A percentile compares a stretch with the other conserved stretches of the same genome.
Conservation (phyloP, 2,888 invertebrate species). For the Aspidiotus rigidus region DNA sequence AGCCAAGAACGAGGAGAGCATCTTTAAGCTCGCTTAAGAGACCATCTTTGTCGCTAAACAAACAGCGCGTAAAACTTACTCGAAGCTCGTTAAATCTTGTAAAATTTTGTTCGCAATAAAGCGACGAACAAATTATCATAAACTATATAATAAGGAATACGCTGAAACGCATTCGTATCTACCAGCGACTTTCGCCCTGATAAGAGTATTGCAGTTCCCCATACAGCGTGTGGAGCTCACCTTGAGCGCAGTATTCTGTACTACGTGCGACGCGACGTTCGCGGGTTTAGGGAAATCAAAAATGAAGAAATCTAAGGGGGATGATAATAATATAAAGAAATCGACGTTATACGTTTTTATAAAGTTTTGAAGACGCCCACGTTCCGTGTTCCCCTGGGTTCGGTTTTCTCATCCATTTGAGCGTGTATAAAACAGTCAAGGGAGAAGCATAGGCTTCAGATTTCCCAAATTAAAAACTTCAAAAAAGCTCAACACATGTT, state of each 20-base stretch:
- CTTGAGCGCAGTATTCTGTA: not conserved
- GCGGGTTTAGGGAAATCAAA: not conserved
- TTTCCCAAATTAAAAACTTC: not conserved
- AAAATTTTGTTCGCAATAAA: not conserved
- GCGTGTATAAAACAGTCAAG: not conserved
- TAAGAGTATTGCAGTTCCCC: no score
- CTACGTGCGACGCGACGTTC: not conserved
- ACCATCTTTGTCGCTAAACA: not conserved
- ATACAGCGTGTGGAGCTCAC: no score
- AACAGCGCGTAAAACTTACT: not conserved
- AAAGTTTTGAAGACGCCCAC: not conserved
- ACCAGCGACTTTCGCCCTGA: not conserved
- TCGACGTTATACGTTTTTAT: not conserved
- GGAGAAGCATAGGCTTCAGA: not conserved
- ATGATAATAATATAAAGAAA: no score
- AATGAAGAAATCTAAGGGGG: no score
- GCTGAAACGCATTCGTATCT: not conserved
- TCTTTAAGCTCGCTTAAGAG: no score
- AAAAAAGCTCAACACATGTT: not conserved
- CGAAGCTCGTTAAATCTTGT: not conserved
- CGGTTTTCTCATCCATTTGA: slow-evolving; percentile 4
- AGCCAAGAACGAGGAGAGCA: not conserved
- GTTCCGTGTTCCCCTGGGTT: not conserved
- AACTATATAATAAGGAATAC: not conserved
- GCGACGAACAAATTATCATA: not conserved